A percentile compares a stretch with the other conserved stretches of the same genome.
phyloP scores from a whole-genome alignment of 2,113 vertebrate genomes.

The Petrocephalus microphthalmus region DNA sequence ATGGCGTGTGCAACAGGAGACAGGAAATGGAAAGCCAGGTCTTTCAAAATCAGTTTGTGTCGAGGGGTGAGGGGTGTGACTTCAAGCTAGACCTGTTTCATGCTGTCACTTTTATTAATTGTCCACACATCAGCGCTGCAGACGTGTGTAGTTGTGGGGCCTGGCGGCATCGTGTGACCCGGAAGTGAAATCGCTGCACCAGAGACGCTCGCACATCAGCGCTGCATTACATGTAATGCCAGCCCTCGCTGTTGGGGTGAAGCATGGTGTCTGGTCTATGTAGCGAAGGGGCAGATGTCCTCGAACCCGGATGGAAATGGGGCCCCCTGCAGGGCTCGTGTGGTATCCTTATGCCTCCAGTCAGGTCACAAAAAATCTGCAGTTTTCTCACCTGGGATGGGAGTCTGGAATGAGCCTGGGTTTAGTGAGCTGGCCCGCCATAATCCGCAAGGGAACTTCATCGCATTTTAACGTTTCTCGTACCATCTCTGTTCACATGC shows the following conservation, averaged over 20 bases:
- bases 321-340: not conserved
- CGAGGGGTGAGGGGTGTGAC: not conserved
- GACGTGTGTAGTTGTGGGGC: no score
- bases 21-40: not conserved
- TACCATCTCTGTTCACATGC: not conserved
- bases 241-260: not conserved
- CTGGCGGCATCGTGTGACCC: no score
- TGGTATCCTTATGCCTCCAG: not conserved
- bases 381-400: not conserved
- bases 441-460: not conserved
- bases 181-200: no score
- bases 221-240: not conserved
- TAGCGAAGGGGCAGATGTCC: no score
- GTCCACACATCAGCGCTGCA: not conserved
- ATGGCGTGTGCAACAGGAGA: not conserved
- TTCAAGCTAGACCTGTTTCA: conserved; percentile 13
- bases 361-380: not conserved
- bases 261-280: not conserved
- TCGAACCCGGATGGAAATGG: not conserved
- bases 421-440: not conserved
- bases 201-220: no score
- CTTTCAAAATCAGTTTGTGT: conserved; percentile 3
- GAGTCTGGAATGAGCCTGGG: not conserved
- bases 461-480: not conserved
- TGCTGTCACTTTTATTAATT: not conserved